These are phyloP conservation scores for Bungarus multicinctus DNA, from an alignment of 2,113 vertebrate species.

Conservation along the genomic window DNA sequence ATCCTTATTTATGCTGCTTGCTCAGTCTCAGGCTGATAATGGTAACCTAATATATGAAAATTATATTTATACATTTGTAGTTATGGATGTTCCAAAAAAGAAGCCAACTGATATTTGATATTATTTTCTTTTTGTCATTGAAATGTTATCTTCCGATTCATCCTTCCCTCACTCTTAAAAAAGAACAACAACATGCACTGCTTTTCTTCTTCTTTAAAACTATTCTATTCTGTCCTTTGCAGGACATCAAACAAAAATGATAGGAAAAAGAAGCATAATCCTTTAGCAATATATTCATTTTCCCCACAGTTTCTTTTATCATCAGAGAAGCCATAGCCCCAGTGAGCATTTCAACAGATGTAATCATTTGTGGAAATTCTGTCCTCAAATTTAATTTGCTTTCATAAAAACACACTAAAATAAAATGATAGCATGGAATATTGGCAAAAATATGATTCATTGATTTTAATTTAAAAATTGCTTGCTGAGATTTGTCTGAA, in stretches of 20 bases:
- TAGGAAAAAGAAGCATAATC: neutral
- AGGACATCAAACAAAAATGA: neutral
- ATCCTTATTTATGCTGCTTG: constrained; percentile 24
- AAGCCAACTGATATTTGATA: constrained; percentile 22
- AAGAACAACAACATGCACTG: neutral
- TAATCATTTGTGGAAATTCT: constrained; percentile 21
- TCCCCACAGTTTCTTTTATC: neutral
- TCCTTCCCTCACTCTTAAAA: neutral
- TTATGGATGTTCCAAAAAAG: constrained; percentile 8
- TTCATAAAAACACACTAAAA: constrained; percentile 16
- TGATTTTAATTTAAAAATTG: constrained; percentile 29
- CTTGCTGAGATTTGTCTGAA: neutral
- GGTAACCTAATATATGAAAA: constrained; percentile 29
- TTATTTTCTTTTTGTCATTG: constrained; percentile 25
- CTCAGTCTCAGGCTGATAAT: constrained; percentile 21
- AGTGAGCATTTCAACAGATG: constrained; percentile 5
- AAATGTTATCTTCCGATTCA: constrained; percentile 14
- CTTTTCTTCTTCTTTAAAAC: neutral
- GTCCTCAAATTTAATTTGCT: constrained; percentile 22
- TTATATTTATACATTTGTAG: constrained; percentile 31
- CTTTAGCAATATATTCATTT: neutral
- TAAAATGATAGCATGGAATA: neutral
- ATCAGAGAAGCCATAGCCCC: neutral
- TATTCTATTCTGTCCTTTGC: neutral
- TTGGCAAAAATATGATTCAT: neutral